phyloP scores from a whole-genome alignment of 2,113 vertebrate species.

The Oncorhynchus tshawytscha region DNA sequence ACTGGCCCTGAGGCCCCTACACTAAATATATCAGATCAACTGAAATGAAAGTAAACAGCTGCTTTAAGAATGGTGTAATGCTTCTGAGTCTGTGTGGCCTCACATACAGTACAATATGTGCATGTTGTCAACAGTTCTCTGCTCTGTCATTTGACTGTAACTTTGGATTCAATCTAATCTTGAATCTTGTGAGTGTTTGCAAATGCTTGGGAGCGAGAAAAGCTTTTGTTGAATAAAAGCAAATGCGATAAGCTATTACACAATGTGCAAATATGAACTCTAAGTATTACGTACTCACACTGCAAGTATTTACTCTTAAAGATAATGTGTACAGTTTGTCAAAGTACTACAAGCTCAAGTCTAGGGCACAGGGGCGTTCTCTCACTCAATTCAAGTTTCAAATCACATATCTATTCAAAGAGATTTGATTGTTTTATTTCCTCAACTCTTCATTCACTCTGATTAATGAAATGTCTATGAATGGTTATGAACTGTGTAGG shows the following conservation, averaged over 20 bases:
- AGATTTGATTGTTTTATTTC: constrained; percentile 6
- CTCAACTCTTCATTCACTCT: constrained; percentile 11
- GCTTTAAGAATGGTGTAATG: constrained; percentile 41
- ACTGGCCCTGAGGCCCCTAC: constrained; percentile 15
- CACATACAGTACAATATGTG: constrained; percentile 16
- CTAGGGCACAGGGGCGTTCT: no score
- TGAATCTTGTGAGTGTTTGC: neutral
- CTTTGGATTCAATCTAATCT: neutral
- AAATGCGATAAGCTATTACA: no score
- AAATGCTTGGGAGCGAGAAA: neutral
- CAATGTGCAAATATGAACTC: no score
- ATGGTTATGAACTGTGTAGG: constrained; percentile 1
- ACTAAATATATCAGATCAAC: constrained; percentile 61
- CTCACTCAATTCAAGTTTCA: no score
- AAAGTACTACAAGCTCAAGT: no score
- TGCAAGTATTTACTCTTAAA: neutral
- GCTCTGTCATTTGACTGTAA: constrained; percentile 3
- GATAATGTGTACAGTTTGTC: neutral
- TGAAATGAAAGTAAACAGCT: constrained; percentile 52
- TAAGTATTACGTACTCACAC: neutral
- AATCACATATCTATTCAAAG: constrained; percentile 5
- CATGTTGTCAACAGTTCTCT: constrained; percentile 22
- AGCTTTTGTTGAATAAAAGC: no score
- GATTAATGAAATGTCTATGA: constrained; percentile 25
- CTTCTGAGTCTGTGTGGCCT: constrained; percentile 22